phyloP scores from a whole-genome alignment of 2,113 vertebrate species.

The Barbus barbus region DNA sequence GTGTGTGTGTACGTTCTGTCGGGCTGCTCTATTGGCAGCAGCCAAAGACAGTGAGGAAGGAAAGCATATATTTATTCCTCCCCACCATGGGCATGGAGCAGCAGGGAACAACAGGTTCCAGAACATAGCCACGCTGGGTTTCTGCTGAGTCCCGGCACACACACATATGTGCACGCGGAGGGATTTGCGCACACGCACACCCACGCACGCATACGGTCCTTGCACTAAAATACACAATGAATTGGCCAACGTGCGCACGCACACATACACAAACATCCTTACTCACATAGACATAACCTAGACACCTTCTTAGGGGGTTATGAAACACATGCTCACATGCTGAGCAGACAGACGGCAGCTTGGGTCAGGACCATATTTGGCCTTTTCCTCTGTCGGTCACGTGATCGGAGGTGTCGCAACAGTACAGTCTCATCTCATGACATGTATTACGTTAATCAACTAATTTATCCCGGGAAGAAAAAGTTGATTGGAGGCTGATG shows the following conservation, averaged over 20 bases:
- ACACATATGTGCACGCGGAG: conserved; percentile 44
- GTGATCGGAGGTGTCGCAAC: conserved; percentile 25
- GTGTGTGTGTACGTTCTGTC: conserved; percentile 35
- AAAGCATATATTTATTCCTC: conserved; percentile 57
- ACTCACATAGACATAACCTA: conserved; percentile 24
- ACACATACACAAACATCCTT: conserved; percentile 27
- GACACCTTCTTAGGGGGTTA: conserved; percentile 50
- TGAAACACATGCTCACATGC: conserved; percentile 50
- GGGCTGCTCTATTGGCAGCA: conserved; percentile 60
- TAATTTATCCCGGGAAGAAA: background rate
- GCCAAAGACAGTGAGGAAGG: conserved; percentile 35
- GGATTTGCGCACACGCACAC: conserved; percentile 45
- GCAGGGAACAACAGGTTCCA: conserved; percentile 55
- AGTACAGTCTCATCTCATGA: conserved; percentile 15
- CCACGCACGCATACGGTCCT: conserved; percentile 45
- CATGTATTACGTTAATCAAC: conserved; percentile 40
- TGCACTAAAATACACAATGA: conserved; percentile 22
- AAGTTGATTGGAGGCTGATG: background rate
- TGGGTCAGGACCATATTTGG: conserved; percentile 50
- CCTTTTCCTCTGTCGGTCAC: conserved; percentile 48
- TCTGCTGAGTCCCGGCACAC: conserved; percentile 48
- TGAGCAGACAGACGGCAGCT: conserved; percentile 38
- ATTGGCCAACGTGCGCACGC: background rate
- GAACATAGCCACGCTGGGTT: conserved; percentile 54
- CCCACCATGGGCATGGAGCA: conserved; percentile 47